phyloP scores from a whole-genome alignment of 2,797 vertebrate genomes.

The Gymnothorax reevesii region DNA sequence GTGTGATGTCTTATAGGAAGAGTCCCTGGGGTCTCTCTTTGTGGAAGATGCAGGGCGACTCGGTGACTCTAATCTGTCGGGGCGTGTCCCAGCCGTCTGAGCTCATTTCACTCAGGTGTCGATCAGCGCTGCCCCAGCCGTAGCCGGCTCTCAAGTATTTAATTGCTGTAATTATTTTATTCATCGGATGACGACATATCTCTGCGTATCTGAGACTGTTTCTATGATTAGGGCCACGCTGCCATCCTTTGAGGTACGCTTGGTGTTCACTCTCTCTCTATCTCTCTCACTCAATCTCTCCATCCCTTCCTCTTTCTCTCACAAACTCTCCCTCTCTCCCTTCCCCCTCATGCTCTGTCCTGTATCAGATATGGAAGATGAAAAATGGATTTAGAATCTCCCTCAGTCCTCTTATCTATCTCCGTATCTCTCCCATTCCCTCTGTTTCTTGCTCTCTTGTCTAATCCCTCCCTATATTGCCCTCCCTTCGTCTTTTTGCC shows the following conservation, averaged over 20 bases:
- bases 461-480: not conserved
- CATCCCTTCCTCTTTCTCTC: not conserved
- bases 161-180: constrained; percentile 36
- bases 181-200: constrained; percentile 19
- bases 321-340: not conserved
- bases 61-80: constrained; percentile 20
- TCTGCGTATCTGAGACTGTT: not conserved
- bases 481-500: not conserved
- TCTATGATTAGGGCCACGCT: not conserved
- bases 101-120: constrained; percentile 22
- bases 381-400: no score
- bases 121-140: constrained; percentile 7
- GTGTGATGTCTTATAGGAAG: constrained; percentile 17
- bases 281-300: not conserved
- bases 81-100: constrained; percentile 24
- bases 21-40: not conserved
- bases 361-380: no score
- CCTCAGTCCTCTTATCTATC: no score
- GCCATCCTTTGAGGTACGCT: not conserved
- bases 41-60: constrained; percentile 12
- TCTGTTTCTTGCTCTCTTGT: not conserved
- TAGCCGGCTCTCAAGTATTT: constrained; percentile 21
- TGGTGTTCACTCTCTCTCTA: constrained; percentile 23
- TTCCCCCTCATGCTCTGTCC: not conserved
- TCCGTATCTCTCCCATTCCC: not conserved